These are phyloP conservation scores for Stegodyphus dumicola DNA, from an alignment of 1,140 invertebrate species.

Conservation along the genomic window DNA sequence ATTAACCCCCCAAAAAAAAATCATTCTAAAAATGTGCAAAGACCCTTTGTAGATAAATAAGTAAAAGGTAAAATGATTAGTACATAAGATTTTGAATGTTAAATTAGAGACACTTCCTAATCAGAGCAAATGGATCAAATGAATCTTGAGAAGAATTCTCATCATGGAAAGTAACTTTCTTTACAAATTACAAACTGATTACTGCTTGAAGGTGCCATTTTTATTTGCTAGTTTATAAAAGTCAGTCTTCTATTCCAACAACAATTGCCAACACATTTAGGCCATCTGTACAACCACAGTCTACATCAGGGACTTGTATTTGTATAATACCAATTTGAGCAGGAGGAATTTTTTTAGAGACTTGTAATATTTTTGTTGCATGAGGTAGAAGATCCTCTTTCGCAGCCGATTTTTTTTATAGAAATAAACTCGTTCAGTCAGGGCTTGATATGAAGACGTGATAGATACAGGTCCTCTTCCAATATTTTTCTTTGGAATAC, in stretches of 20 bases:
- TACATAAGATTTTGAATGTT: too few species aligned
- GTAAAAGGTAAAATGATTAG: too few species aligned
- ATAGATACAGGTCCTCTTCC: constrained; percentile 23
- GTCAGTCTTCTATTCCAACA: constrained; percentile 38
- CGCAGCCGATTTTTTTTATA: constrained; percentile 42
- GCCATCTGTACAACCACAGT: constrained; percentile 28
- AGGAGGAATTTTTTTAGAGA: constrained; percentile 26
- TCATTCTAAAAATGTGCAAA: too few species aligned
- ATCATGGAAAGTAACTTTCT: background rate
- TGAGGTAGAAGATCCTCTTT: constrained; percentile 47
- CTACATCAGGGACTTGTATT: constrained; percentile 48
- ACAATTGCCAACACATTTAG: constrained; percentile 26
- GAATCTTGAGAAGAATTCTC: background rate
- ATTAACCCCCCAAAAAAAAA: too few species aligned
- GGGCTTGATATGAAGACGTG: constrained; percentile 39
- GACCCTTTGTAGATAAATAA: too few species aligned
- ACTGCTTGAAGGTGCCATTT: background rate
- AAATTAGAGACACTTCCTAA: too few species aligned
- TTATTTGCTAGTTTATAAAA: constrained; percentile 3
- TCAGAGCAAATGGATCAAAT: too few species aligned
- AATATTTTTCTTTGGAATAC: constrained; percentile 42
- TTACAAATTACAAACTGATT: constrained; percentile 3
- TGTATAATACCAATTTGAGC: constrained; percentile 26
- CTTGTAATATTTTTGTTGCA: constrained; percentile 53
- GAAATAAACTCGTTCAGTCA: constrained; percentile 52